Conservation (phyloP, 2,888 invertebrate genomes). For the Andrena bicolor region DNA sequence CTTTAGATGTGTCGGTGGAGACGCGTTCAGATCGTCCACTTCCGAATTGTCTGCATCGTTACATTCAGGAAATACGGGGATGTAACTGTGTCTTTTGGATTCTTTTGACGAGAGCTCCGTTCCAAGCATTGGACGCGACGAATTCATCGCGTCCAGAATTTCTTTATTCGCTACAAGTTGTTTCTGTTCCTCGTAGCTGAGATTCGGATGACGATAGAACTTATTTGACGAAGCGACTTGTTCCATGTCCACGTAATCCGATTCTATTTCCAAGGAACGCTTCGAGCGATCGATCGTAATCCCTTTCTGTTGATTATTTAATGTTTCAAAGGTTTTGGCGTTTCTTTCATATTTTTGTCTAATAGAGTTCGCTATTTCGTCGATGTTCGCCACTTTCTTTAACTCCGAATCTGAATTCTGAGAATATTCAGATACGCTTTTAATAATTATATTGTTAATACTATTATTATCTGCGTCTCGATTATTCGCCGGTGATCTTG, state of each 20-base stretch:
- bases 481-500: no score
- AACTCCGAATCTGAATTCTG: neutral
- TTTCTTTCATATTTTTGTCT: conserved; percentile 13
- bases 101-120: neutral
- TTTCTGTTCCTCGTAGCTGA: conserved; percentile 32
- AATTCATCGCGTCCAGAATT: conserved; percentile 23
- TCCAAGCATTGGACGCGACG: neutral
- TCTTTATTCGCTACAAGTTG: conserved; percentile 19
- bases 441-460: neutral
- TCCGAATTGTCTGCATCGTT: conserved; percentile 41
- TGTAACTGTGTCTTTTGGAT: conserved; percentile 37
- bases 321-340: neutral
- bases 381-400: conserved; percentile 47
- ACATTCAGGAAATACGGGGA: conserved; percentile 58
- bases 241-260: neutral
- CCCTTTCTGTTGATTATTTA: neutral
- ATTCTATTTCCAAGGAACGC: conserved; percentile 40
- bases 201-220: conserved; percentile 48
- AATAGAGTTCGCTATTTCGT: conserved; percentile 57
- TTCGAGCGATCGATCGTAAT: conserved; percentile 30
- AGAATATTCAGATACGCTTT: neutral
- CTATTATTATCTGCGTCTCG: neutral
- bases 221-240: neutral
- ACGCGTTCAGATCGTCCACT: neutral
- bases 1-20: neutral